Evolutionary conservation across 2,888 invertebrate species (phyloP).

Genomic region (Operophtera brumata): DNA sequence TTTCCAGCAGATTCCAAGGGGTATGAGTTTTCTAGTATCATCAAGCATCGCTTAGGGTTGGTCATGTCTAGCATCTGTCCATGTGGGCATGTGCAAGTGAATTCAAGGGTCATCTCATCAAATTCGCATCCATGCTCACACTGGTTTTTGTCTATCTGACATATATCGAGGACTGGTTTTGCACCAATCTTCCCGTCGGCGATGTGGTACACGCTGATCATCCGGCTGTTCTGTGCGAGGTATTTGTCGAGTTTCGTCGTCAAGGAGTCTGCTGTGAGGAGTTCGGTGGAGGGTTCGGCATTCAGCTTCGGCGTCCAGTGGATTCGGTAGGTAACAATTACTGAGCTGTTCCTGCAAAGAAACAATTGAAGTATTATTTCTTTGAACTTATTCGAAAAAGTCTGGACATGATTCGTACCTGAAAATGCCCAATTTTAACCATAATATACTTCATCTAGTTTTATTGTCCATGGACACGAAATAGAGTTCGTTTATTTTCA

Average conservation of each 20-base stretch:
- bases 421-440: no score
- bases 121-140: slow-evolving; percentile 86
- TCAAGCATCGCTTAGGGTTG: slow-evolving; percentile 70
- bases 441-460: no score
- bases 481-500: no score
- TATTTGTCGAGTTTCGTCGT: slow-evolving; percentile 72
- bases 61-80: slow-evolving; percentile 66
- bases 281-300: slow-evolving; percentile 67
- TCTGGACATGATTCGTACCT: no score
- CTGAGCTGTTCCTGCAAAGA: slow-evolving; percentile 82
- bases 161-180: slow-evolving; percentile 81
- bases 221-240: slow-evolving; percentile 73
- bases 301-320: slow-evolving; percentile 82
- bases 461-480: background rate
- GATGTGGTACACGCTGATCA: slow-evolving; percentile 77
- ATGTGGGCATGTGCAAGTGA: slow-evolving; percentile 83
- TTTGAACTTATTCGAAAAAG: no score
- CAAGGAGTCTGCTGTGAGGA: slow-evolving; percentile 72
- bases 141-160: slow-evolving; percentile 82
- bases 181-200: slow-evolving; percentile 64
- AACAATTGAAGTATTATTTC: no score
- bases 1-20: slow-evolving; percentile 31
- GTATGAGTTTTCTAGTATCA: slow-evolving; percentile 48
- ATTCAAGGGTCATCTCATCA: slow-evolving; percentile 82
- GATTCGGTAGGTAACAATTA: slow-evolving; percentile 83